Base-by-base conservation (phyloP, 2,113 vertebrate genomes). In the Sylvilagus bachmani region DNA sequence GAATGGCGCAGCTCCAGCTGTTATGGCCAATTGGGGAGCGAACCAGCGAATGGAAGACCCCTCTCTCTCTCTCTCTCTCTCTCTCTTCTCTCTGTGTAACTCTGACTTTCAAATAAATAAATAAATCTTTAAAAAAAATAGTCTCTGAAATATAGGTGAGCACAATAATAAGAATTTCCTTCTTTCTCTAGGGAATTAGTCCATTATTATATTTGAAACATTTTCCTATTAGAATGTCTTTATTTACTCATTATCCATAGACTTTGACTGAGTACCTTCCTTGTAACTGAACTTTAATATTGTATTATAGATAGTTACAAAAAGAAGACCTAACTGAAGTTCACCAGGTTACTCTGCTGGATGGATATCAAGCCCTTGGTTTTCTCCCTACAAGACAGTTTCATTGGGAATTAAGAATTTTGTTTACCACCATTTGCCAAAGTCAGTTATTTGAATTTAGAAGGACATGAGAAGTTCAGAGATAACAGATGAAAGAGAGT, bases 221-320 rank as follows among this genome's bases (percentile, higher is more conserved):
- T 73, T 92, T 95, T 88, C 62, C 36, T 90, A 36, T 82, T 94
- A 77, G 14, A 24, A n/a, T 86, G 25, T 62, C 74, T 92, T 88
- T 49, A 69, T 95, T 44, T 69, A 71, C 36, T 66, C 12, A 62
- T 95, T 87, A 55, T 64, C 17, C 51, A 25, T 78, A 55, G 29
- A 71, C 44, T 38, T 53, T 69, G 69, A 49, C n/a, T 86, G 70
- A 69, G 1, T 93, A 31, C 25, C 44, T 51, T 86, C 55, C 3
- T 78, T 5, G 89, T 62, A 36, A 21, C 53, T 21, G 9, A 22
- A 13, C 33, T 96, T 86, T 74, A 91, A n/a, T 78, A 16, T 25
- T 85, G 27, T 80, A 3, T 67, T 62, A 61, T 0, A 85, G 22
- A 77, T 3, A 10, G 93, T 44, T 83, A 53, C 9, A 77, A 81